Evolutionary conservation across 2,797 vertebrate genomes (phyloP).

Genomic region (Avahi laniger): DNA sequence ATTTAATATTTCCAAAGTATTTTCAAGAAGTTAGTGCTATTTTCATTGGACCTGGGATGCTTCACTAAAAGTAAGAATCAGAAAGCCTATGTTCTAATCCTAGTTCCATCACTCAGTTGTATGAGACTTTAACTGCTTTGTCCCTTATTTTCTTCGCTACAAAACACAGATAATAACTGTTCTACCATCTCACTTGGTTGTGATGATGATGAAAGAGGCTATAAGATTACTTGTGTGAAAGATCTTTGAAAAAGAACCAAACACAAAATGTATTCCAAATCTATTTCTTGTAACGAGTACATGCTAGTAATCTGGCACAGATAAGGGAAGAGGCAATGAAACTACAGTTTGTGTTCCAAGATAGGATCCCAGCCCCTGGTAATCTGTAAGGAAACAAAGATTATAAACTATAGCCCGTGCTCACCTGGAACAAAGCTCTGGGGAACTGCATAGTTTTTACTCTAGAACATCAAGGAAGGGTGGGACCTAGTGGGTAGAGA

Average conservation of each 20-base stretch:
- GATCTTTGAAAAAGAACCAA: neutral
- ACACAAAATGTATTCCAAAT: neutral
- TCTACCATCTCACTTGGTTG: neutral
- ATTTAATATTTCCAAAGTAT: neutral
- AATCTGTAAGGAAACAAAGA: neutral
- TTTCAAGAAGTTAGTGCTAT: neutral
- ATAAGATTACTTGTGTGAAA: neutral
- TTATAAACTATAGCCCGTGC: neutral
- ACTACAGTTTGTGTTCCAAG: neutral
- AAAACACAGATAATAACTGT: neutral
- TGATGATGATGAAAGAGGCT: neutral
- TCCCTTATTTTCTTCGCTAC: neutral
- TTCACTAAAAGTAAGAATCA: neutral
- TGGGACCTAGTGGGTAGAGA: neutral
- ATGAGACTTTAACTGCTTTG: neutral
- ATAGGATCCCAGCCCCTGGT: neutral
- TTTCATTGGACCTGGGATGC: neutral
- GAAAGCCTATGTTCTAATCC: neutral
- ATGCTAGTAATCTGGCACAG: neutral
- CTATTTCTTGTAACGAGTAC: neutral
- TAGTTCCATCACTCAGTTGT: neutral
- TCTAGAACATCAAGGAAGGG: neutral
- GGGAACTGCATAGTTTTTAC: neutral
- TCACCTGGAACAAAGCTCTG: neutral
- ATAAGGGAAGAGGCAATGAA: neutral